Evolutionary conservation across 2,113 vertebrate genomes (phyloP).

Genomic region (Andinoacara biseriatus): DNA sequence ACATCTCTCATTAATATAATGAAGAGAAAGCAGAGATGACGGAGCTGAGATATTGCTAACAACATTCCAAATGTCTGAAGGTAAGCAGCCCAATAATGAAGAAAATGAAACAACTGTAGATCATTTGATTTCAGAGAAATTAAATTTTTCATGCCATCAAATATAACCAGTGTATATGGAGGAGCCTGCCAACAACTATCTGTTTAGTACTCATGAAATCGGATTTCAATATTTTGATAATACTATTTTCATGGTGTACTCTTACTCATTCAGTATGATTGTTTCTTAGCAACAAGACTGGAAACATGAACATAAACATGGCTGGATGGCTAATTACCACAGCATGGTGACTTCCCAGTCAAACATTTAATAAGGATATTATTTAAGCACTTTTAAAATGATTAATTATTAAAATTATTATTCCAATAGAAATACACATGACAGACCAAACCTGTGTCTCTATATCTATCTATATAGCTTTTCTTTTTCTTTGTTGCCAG

Average conservation of each 20-base stretch:
- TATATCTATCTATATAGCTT: too few relatives aligned
- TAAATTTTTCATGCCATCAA: background rate
- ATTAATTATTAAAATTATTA: too few relatives aligned
- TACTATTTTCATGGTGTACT: background rate
- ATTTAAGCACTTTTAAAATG: background rate
- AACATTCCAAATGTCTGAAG: conserved; percentile 46
- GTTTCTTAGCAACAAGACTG: background rate
- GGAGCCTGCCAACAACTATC: background rate
- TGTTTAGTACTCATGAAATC: background rate
- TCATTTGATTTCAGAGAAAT: background rate
- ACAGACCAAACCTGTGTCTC: too few relatives aligned
- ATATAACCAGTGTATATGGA: background rate
- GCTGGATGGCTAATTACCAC: background rate
- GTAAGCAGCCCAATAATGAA: conserved; percentile 47
- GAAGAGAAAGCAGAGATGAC: conserved; percentile 53
- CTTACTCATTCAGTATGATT: background rate
- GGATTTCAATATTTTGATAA: background rate
- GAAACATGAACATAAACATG: background rate
- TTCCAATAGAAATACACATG: too few relatives aligned
- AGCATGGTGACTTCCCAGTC: background rate
- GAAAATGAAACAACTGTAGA: conserved; percentile 22
- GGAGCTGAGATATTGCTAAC: conserved; percentile 37
- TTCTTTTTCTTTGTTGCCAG: background rate
- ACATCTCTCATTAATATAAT: conserved; percentile 61
- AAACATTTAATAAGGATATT: background rate